Conservation (phyloP, 2,888 invertebrate genomes). For the Tenodera sinensis region DNA sequence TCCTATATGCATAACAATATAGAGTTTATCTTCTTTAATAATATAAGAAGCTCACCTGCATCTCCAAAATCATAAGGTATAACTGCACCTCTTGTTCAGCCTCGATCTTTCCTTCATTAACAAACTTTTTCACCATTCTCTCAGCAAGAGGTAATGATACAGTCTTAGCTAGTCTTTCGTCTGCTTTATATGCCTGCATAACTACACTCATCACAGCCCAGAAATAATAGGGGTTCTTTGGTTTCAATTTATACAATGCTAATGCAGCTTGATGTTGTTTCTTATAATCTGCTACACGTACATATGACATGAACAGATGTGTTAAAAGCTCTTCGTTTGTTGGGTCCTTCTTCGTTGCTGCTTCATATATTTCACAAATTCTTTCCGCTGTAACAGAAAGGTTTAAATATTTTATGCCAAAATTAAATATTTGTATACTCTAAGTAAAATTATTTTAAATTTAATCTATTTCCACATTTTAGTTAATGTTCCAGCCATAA, state of each 20-base stretch:
- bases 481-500: no score
- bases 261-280: constrained; percentile 88
- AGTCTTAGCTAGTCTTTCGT: constrained; percentile 50
- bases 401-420: background rate
- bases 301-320: constrained; percentile 94
- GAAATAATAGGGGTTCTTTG: constrained; percentile 95
- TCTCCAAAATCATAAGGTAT: constrained; percentile 81
- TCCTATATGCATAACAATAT: background rate
- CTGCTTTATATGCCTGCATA: constrained; percentile 59
- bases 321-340: constrained; percentile 88
- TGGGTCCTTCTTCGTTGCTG: constrained; percentile 80
- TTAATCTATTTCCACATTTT: no score
- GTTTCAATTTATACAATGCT: constrained; percentile 83
- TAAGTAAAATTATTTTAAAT: no score
- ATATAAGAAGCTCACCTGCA: constrained; percentile 24
- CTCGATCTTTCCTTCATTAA: constrained; percentile 81
- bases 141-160: constrained; percentile 85
- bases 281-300: constrained; percentile 83
- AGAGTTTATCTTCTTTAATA: background rate
- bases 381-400: constrained; percentile 65
- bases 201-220: constrained; percentile 98
- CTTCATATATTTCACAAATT: constrained; percentile 86
- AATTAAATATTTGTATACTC: no score
- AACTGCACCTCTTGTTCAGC: constrained; percentile 91
- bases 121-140: constrained; percentile 88